A percentile compares a stretch with the other conserved stretches of the same genome.
phyloP scores from a whole-genome alignment of 2,113 vertebrate species.

The Plecturocebus donacophilus region DNA sequence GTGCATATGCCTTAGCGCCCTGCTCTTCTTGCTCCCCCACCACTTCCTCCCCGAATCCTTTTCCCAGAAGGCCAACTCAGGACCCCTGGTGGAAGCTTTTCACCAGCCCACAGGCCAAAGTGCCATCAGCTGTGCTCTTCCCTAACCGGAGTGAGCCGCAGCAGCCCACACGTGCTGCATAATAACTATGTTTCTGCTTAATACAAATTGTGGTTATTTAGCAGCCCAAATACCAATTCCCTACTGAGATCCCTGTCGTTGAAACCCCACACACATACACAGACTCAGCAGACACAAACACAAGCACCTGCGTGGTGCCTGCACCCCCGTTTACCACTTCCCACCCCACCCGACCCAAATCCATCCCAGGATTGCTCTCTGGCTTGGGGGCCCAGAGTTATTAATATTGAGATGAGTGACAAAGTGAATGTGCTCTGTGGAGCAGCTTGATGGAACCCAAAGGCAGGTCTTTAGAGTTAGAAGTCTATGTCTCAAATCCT shows the following conservation, averaged over 20 bases:
- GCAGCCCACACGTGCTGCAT: slow-evolving; percentile 29
- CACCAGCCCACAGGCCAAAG: neutral
- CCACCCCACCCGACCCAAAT: neutral
- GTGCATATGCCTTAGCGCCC: neutral
- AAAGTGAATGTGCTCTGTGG: neutral
- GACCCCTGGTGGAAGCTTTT: neutral
- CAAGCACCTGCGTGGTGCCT: neutral
- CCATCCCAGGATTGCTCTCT: neutral
- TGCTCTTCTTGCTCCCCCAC: neutral
- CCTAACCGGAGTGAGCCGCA: neutral
- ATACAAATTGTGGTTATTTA: slow-evolving; percentile 73
- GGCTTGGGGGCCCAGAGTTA: neutral
- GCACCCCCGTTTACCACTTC: no score
- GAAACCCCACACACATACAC: neutral
- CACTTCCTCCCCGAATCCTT: neutral
- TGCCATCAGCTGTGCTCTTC: neutral
- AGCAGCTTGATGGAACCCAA: neutral
- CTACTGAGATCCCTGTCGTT: neutral
- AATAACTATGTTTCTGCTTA: slow-evolving; percentile 63
- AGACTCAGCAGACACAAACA: neutral
- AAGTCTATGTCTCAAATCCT: neutral
- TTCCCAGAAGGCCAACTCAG: neutral
- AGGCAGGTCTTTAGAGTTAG: neutral
- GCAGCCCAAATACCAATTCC: slow-evolving; percentile 74
- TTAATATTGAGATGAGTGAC: neutral